A percentile compares a stretch with the other conserved stretches of the same genome.
Evolutionary conservation across 2,888 invertebrate genomes (phyloP).

Genomic region (Platycnemis pennipes): DNA sequence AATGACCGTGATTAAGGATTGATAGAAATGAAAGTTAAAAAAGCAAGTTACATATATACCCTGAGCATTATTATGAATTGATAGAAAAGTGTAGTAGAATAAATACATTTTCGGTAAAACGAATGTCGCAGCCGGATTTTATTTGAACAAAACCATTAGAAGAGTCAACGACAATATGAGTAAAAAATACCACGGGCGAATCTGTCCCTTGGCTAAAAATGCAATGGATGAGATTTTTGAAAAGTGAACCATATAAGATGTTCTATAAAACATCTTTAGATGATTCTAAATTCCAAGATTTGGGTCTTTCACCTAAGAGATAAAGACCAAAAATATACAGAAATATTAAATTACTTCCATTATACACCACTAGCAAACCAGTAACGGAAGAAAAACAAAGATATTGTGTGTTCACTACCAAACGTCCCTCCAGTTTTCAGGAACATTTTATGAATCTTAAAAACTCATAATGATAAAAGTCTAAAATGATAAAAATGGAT

Average conservation of each 20-base stretch:
- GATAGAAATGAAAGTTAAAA: neutral
- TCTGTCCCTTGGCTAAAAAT: constrained; percentile 54
- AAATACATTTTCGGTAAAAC: constrained; percentile 23
- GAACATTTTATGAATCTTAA: constrained; percentile 63
- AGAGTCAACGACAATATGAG: constrained; percentile 47
- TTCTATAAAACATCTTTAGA: constrained; percentile 68
- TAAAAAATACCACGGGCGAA: constrained; percentile 51
- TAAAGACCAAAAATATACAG: constrained; percentile 38
- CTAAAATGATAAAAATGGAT: neutral
- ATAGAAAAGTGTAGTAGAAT: constrained; percentile 55
- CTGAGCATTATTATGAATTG: constrained; percentile 65
- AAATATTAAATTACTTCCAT: constrained; percentile 43
- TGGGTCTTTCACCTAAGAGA: constrained; percentile 40
- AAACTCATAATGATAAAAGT: neutral
- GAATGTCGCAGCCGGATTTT: neutral
- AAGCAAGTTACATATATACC: constrained; percentile 43
- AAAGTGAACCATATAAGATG: constrained; percentile 68
- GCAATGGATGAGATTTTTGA: constrained; percentile 68
- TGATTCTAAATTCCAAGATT: constrained; percentile 64
- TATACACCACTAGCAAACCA: constrained; percentile 10
- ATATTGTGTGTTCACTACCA: constrained; percentile 57
- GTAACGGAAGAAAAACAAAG: constrained; percentile 37
- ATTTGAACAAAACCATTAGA: constrained; percentile 68
- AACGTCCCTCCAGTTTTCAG: constrained; percentile 68
- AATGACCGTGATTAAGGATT: constrained; percentile 31